A percentile compares a stretch with the other conserved stretches of the same genome.
phyloP scores from a whole-genome alignment of 2,797 vertebrate species.

The Eulemur albifrons region DNA sequence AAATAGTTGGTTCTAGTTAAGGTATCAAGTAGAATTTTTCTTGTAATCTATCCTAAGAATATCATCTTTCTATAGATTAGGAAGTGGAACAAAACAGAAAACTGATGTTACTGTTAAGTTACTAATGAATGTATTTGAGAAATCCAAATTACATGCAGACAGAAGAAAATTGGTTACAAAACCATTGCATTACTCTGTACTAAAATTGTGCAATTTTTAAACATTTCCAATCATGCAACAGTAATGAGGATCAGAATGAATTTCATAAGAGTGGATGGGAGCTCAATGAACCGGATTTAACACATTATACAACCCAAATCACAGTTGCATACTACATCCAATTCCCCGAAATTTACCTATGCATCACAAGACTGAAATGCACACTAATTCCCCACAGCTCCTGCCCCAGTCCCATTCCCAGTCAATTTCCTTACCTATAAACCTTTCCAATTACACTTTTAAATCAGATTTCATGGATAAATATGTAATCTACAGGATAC shows the following conservation, averaged over 20 bases:
- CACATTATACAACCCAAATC: slow-evolving; percentile 62
- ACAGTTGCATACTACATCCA: slow-evolving; percentile 43
- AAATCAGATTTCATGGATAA: slow-evolving; percentile 58
- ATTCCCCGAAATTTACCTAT: slow-evolving; percentile 3
- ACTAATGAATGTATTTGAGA: slow-evolving; percentile 68
- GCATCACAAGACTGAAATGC: slow-evolving; percentile 40
- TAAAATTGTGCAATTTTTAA: slow-evolving; percentile 65
- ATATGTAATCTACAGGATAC: slow-evolving; percentile 65
- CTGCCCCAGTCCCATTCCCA: neutral
- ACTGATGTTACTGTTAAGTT: slow-evolving; percentile 69
- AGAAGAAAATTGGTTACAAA: slow-evolving; percentile 71
- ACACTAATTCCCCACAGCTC: neutral
- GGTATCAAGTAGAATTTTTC: slow-evolving; percentile 66
- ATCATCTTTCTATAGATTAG: slow-evolving; percentile 64
- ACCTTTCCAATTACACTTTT: slow-evolving; percentile 40
- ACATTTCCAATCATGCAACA: slow-evolving; percentile 72
- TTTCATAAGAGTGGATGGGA: slow-evolving; percentile 62
- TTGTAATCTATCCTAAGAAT: slow-evolving; percentile 26
- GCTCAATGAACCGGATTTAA: slow-evolving; percentile 58
- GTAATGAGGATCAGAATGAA: slow-evolving; percentile 61
- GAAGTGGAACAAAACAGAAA: slow-evolving; percentile 77
- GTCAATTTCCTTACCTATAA: slow-evolving; percentile 54
- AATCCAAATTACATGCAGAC: slow-evolving; percentile 73
- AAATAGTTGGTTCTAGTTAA: slow-evolving; percentile 72
- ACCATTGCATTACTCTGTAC: slow-evolving; percentile 61